A percentile compares a stretch with the other conserved stretches of the same genome.
phyloP scores from a whole-genome alignment of 2,113 vertebrate species.

The Tyto alba region DNA sequence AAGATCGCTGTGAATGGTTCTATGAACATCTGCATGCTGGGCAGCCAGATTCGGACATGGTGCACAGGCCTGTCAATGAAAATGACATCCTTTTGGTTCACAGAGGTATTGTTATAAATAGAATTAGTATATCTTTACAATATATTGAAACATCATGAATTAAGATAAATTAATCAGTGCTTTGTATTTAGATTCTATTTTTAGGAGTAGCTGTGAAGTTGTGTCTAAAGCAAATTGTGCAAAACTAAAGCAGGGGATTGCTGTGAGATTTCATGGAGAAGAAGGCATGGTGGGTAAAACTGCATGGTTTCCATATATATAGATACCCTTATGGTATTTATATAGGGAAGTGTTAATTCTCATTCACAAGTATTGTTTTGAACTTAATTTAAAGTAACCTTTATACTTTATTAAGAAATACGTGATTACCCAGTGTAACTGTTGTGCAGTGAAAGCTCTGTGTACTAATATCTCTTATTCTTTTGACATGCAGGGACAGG shows the following conservation, averaged over 20 bases:
- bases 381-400: not conserved
- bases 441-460: not conserved
- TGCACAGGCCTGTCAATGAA: constrained; percentile 95
- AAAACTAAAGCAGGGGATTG: constrained; percentile 96
- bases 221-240: constrained; percentile 95
- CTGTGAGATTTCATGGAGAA: constrained; percentile 96
- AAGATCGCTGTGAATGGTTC: constrained; percentile 98
- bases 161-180: constrained; percentile 56
- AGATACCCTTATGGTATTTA: not conserved
- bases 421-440: not conserved
- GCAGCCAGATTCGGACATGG: constrained; percentile 94
- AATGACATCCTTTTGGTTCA: constrained; percentile 95
- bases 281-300: constrained; percentile 91
- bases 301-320: not conserved
- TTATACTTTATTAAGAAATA: not conserved
- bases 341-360: not conserved
- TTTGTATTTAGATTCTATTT: constrained; percentile 91
- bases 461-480: constrained; percentile 35
- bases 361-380: not conserved
- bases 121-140: not conserved
- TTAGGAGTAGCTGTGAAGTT: constrained; percentile 98
- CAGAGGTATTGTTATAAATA: constrained; percentile 80
- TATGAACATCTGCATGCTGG: constrained; percentile 93
- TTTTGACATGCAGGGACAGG: constrained; percentile 84
- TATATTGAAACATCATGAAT: not conserved